Base-by-base conservation (phyloP, 2,888 invertebrate species). In the Spicauda simplicius region DNA sequence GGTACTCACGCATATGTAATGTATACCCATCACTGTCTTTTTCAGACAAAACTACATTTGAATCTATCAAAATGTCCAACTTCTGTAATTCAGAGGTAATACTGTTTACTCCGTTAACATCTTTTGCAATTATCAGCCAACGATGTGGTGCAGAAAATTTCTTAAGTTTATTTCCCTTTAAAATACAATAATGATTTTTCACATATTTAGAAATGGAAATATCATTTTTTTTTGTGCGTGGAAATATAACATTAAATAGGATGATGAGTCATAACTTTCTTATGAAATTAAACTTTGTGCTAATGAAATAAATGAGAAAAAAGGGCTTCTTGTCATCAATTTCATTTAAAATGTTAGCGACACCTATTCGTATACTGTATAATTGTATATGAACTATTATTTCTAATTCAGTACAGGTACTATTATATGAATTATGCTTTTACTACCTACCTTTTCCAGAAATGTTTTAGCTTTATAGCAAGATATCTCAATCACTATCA, bases 41-140 rank as follows among this genome's bases (percentile, higher is more conserved):
- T 58, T 78, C 72, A 5, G 83, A 72, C 12, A 87, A 30, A 12
- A 86, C 75, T 14, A 89, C 79, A 70, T 90, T 84, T 4, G 90
- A 83, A 76, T 89, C 84, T n/a, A 80, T 68, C 1, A 81, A 72
- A 65, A 90, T 76, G n/a, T 71, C 69, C 2, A 82, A 52, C 25
- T 77, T 60, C 0, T 71, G 30, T 25, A 86, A 60, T 71, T 79
- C 70, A n/a, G 56, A 6, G 19, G 74, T 68, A 11, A 78, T 33
- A 12, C 14, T 41, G 41, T 25, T 25, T 25, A 3, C 1, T 3
- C 14, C 10, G 14, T 41, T 41, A 41, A 14, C 0, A 41, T 7
- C 25, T 64, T 74, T 74, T 41, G 74, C 75, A 30, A 90, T 68
- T 19, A 90, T 62, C 0, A 90, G 64, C 90, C 90, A 90, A 67